phyloP scores from a whole-genome alignment of 2,888 invertebrate species.

The Polyommatus iphigenia region DNA sequence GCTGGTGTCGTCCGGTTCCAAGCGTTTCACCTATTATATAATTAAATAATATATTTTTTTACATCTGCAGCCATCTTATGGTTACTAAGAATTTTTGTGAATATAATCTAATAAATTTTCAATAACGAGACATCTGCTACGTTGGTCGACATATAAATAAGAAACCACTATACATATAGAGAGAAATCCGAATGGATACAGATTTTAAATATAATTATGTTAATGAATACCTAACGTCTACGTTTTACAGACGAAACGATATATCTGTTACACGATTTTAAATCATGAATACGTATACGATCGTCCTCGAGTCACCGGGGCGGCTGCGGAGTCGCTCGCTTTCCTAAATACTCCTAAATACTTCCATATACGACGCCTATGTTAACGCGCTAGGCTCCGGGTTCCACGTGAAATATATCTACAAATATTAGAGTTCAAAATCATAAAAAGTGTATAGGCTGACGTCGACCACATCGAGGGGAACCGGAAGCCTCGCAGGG shows the following conservation, averaged over 20 bases:
- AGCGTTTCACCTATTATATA: conserved; percentile 72
- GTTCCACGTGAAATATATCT: conserved; percentile 27
- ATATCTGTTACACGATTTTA: conserved; percentile 72
- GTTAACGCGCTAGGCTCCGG: background rate
- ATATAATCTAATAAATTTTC: conserved; percentile 78
- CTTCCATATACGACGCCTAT: background rate
- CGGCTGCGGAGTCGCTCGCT: background rate
- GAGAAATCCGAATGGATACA: conserved; percentile 80
- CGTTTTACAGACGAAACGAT: conserved; percentile 76
- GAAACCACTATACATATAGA: conserved; percentile 79
- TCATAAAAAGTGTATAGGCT: conserved; percentile 13
- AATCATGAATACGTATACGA: conserved; percentile 79
- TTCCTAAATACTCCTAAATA: conserved; percentile 5
- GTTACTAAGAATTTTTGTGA: conserved; percentile 75
- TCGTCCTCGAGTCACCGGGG: conserved; percentile 53
- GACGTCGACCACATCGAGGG: conserved; percentile 2
- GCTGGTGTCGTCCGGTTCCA: conserved; percentile 56
- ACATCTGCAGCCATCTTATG: conserved; percentile 79
- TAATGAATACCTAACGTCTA: conserved; percentile 75
- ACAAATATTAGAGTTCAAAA: conserved; percentile 27
- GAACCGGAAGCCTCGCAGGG: background rate
- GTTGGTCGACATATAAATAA: conserved; percentile 80
- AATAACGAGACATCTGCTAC: conserved; percentile 78
- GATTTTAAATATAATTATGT: conserved; percentile 76
- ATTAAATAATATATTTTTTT: conserved; percentile 75